Evolutionary conservation across 1,140 invertebrate species (phyloP).

Genomic region (Cepaea nemoralis): DNA sequence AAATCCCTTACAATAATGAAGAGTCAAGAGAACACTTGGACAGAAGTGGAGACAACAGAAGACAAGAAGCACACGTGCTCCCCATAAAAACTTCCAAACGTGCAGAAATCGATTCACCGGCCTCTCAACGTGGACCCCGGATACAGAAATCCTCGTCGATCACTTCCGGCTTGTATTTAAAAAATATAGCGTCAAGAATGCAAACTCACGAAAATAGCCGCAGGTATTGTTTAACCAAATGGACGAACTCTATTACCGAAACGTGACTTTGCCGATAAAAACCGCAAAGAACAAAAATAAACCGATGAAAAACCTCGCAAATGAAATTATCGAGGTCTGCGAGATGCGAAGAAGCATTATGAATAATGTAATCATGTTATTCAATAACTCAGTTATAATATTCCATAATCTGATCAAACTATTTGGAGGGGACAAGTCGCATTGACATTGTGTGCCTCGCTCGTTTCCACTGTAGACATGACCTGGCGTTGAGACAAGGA

Average conservation of each 20-base stretch:
- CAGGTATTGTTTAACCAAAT: neutral
- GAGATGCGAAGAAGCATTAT: neutral
- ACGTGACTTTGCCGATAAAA: neutral
- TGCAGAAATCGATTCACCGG: too few relatives aligned
- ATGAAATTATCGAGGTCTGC: neutral
- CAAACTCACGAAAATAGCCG: constrained; percentile 5
- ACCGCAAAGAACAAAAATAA: neutral
- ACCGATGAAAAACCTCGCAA: neutral
- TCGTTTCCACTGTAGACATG: too few relatives aligned
- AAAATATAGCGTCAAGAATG: too few relatives aligned
- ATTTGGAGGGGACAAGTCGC: neutral
- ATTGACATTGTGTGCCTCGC: neutral
- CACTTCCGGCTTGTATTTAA: too few relatives aligned
- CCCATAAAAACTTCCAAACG: too few relatives aligned
- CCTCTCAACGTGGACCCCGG: too few relatives aligned
- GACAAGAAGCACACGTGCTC: too few relatives aligned
- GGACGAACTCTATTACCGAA: neutral
- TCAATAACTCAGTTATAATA: neutral
- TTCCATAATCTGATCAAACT: constrained; percentile 2
- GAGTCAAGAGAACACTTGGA: too few relatives aligned
- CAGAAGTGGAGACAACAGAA: too few relatives aligned
- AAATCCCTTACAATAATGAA: too few relatives aligned
- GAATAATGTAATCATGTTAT: neutral
- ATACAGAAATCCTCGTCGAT: too few relatives aligned
- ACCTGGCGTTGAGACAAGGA: too few relatives aligned